Evolutionary conservation across 2,113 vertebrate genomes (phyloP).

Genomic region (Phyllopteryx taeniolatus): DNA sequence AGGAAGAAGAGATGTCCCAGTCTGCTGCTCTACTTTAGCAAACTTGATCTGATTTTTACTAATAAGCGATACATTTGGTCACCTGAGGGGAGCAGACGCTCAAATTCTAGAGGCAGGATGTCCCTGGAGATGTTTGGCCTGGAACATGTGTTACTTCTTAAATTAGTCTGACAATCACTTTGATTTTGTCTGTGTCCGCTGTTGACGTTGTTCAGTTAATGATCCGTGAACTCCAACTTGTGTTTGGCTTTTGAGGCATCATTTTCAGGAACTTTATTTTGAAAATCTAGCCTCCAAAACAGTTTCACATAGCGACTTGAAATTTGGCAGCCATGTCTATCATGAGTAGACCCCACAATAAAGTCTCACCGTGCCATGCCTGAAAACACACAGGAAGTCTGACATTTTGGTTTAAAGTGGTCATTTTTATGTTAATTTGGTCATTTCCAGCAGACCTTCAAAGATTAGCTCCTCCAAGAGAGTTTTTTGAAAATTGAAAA

Average conservation of each 20-base stretch:
- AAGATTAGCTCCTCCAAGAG: too few relatives aligned
- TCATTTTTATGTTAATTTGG: too few relatives aligned
- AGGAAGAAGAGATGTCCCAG: slow-evolving; percentile 28
- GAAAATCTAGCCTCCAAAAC: background rate
- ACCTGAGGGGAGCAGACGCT: slow-evolving; percentile 32
- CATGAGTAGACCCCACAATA: background rate
- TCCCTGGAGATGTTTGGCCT: slow-evolving; percentile 21
- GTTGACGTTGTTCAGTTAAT: too few relatives aligned
- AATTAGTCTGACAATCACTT: slow-evolving; percentile 7
- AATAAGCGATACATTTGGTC: slow-evolving; percentile 46
- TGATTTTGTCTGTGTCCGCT: background rate
- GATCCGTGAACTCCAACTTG: background rate
- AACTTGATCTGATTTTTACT: slow-evolving; percentile 64
- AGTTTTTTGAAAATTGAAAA: background rate
- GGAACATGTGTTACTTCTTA: slow-evolving; percentile 39
- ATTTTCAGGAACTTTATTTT: too few relatives aligned
- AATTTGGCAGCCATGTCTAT: background rate
- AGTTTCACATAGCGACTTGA: background rate
- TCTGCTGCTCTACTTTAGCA: slow-evolving; percentile 63
- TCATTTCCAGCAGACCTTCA: too few relatives aligned
- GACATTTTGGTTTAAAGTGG: too few relatives aligned
- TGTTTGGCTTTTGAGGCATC: background rate
- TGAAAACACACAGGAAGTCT: too few relatives aligned
- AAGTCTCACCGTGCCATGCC: too few relatives aligned
- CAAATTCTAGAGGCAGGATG: slow-evolving; percentile 19